These are phyloP conservation scores for Pteria penguin DNA, from an alignment of 2,888 invertebrate species.

Conservation along the genomic window DNA sequence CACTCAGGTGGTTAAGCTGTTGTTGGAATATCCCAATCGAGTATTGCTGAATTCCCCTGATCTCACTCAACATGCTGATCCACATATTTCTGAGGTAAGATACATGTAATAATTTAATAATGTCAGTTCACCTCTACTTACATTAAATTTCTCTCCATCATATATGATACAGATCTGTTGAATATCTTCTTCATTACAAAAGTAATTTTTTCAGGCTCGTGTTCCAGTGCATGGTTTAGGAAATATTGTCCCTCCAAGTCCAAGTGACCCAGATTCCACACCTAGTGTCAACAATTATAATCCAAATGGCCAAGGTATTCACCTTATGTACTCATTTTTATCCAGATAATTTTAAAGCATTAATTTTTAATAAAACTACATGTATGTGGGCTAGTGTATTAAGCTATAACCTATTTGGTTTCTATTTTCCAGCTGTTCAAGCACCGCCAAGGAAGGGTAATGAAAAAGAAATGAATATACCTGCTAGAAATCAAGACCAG, in stretches of 20 bases:
- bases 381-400: no score
- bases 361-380: no score
- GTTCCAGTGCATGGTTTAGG: conserved; percentile 77
- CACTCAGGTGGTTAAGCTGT: conserved; percentile 94
- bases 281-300: conserved; percentile 48
- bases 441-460: conserved; percentile 45
- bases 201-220: conserved; percentile 63
- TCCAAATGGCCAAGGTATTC: no score
- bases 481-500: conserved; percentile 60
- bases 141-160: no score
- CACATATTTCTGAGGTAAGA: conserved; percentile 56
- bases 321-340: no score
- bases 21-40: conserved; percentile 93
- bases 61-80: conserved; percentile 60
- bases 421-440: neutral
- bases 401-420: no score
- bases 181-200: neutral
- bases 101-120: no score
- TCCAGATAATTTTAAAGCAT: no score
- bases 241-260: conserved; percentile 78
- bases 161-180: no score
- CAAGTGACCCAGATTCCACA: conserved; percentile 75
- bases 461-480: conserved; percentile 59
- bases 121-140: no score
- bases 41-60: conserved; percentile 64